phyloP scores from a whole-genome alignment of 2,113 vertebrate genomes.

The Sinocyclocheilus grahami region DNA sequence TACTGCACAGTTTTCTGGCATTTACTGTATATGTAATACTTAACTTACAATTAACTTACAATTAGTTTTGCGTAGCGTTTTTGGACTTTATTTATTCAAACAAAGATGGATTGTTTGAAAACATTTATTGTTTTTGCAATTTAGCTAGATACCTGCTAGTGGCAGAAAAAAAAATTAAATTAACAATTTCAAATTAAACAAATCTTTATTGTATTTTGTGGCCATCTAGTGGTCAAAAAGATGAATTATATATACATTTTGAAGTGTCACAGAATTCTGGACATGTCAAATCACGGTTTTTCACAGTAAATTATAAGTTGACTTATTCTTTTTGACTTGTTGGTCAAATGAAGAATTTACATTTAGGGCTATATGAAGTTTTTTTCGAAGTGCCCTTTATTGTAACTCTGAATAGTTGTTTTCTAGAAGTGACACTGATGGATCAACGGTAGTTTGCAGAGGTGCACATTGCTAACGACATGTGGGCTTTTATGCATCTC shows the following conservation, averaged over 20 bases:
- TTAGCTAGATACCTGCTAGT: neutral
- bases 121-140: neutral
- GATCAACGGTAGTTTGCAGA: conserved; percentile 14
- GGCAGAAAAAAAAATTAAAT: neutral
- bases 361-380: neutral
- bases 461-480: neutral
- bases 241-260: neutral
- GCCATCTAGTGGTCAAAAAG: neutral
- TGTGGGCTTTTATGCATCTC: conserved; percentile 31
- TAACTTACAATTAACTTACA: neutral
- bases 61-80: neutral
- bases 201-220: neutral
- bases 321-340: neutral
- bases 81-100: neutral
- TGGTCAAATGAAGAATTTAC: neutral
- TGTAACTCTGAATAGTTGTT: neutral
- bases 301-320: no score
- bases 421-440: conserved; percentile 16
- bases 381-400: neutral
- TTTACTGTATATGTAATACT: neutral
- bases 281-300: no score
- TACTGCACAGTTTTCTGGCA: no score
- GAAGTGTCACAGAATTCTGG: no score
- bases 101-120: neutral
- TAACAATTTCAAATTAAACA: neutral